Conservation (phyloP, 37 sponge, comb jelly and placozoan genomes). For the Crambe crambe region DNA sequence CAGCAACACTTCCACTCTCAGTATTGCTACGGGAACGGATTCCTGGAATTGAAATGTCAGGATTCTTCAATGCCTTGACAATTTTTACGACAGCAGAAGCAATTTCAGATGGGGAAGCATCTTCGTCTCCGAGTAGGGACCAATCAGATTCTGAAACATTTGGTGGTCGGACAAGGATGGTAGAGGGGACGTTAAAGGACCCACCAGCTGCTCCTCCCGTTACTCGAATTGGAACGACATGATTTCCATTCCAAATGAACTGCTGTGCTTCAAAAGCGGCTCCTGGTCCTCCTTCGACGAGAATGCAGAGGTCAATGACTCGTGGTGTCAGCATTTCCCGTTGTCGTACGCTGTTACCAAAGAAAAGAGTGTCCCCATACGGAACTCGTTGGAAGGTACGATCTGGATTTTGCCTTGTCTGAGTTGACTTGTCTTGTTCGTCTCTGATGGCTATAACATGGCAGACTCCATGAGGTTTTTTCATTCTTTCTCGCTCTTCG, state of each 20-base stretch:
- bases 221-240: conserved; percentile 68
- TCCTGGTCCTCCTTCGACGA: conserved; percentile 87
- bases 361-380: conserved; percentile 76
- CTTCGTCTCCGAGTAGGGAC: conserved; percentile 48
- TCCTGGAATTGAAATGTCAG: not conserved
- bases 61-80: conserved; percentile 19
- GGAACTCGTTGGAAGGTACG: conserved; percentile 66
- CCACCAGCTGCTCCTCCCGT: conserved; percentile 92
- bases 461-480: conserved; percentile 42
- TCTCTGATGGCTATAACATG: conserved; percentile 73
- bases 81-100: conserved; percentile 55
- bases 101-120: conserved; percentile 42
- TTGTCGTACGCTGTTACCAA: conserved; percentile 75
- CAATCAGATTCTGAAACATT: conserved; percentile 66
- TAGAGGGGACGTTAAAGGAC: conserved; percentile 53
- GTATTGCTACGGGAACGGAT: not conserved
- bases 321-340: conserved; percentile 64
- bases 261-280: conserved; percentile 91
- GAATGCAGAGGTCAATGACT: conserved; percentile 58
- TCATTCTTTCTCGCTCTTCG: conserved; percentile 40
- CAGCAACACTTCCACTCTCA: not conserved
- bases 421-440: conserved; percentile 60
- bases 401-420: conserved; percentile 75
- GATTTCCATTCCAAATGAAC: conserved; percentile 80
- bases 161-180: conserved; percentile 55